A percentile compares a stretch with the other conserved stretches of the same genome.
Evolutionary conservation across 1,140 invertebrate genomes (phyloP).

Genomic region (Nephila pilipes): DNA sequence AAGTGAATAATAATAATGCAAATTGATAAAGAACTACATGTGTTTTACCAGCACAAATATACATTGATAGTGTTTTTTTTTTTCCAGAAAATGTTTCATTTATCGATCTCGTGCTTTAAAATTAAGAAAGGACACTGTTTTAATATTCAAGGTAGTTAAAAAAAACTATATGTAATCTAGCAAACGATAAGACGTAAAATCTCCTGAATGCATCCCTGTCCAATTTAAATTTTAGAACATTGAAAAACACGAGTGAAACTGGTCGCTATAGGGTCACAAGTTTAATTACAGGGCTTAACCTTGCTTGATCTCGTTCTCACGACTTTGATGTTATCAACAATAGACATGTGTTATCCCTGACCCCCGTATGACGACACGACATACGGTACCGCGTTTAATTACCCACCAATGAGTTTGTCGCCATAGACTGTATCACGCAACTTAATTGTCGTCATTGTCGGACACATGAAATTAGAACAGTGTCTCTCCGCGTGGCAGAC

Average conservation of each 20-base stretch:
- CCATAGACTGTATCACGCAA: constrained; percentile 38
- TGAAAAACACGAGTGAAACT: neutral
- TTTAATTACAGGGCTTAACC: neutral
- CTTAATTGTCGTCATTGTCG: constrained; percentile 51
- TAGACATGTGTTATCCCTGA: constrained; percentile 50
- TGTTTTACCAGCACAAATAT: no score
- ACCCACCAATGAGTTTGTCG: constrained; percentile 44
- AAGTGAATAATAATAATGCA: no score
- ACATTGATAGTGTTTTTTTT: no score
- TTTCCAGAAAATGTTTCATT: no score
- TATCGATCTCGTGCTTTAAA: no score
- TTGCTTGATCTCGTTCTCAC: neutral
- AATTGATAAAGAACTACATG: no score
- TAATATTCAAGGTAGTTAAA: no score
- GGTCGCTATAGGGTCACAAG: neutral
- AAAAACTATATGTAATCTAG: no score
- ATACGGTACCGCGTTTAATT: constrained; percentile 48
- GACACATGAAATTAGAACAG: constrained; percentile 16
- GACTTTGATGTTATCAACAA: neutral
- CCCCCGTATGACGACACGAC: constrained; percentile 44
- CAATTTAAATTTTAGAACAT: no score
- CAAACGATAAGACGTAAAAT: no score
- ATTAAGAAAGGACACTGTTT: no score
- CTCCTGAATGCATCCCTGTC: no score
- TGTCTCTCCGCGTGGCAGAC: neutral